These are phyloP conservation scores for Turnix velox DNA, from an alignment of 2,113 vertebrate genomes.

Conservation along the genomic window DNA sequence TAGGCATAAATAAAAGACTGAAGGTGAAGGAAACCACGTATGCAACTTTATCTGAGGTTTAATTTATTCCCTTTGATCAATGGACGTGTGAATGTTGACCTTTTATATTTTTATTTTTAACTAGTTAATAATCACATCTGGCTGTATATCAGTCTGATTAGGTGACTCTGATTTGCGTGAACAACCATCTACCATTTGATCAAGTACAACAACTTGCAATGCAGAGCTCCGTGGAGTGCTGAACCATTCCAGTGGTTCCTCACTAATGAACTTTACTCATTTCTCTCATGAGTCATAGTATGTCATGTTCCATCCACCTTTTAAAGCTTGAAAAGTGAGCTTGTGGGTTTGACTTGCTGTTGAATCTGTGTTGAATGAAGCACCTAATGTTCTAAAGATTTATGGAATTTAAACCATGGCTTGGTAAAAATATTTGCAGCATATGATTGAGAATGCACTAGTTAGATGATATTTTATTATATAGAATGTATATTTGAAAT, in stretches of 20 bases:
- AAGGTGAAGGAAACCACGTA: conserved; percentile 42
- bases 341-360: conserved; percentile 32
- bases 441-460: conserved; percentile 51
- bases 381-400: conserved; percentile 28
- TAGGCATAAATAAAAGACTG: conserved; percentile 60
- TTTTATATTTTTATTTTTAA: conserved; percentile 57
- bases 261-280: background rate
- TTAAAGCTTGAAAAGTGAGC: conserved; percentile 12
- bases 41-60: conserved; percentile 57
- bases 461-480: conserved; percentile 60
- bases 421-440: conserved; percentile 49
- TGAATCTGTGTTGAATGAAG: conserved; percentile 42
- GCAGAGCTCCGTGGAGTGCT: background rate
- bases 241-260: background rate
- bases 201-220: background rate
- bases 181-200: background rate
- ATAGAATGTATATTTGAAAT: conserved; percentile 59
- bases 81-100: conserved; percentile 63
- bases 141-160: conserved; percentile 2
- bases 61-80: conserved; percentile 74
- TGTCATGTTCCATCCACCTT: background rate
- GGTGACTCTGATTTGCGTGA: background rate
- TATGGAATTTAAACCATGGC: conserved; percentile 32
- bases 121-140: conserved; percentile 39
- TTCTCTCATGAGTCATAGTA: background rate